Conservation (phyloP, 2,113 vertebrate species). For the Cebus imitator region DNA sequence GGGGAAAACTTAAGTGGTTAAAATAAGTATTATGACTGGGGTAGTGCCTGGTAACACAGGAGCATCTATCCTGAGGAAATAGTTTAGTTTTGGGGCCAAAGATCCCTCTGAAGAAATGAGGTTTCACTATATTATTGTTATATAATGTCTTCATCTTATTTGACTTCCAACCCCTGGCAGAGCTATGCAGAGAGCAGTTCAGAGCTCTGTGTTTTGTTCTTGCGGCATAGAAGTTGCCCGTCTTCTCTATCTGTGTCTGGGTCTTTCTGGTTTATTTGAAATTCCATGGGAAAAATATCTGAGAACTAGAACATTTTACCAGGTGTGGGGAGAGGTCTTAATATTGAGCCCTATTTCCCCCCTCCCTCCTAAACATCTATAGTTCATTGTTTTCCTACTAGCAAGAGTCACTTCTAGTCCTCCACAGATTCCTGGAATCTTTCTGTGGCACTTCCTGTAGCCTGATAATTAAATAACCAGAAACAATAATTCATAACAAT, state of each 20-base stretch:
- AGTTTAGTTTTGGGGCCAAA: neutral
- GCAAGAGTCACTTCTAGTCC: neutral
- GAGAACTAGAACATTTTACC: neutral
- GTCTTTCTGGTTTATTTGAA: neutral
- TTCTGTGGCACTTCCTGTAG: neutral
- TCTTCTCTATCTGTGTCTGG: neutral
- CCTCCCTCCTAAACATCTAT: neutral
- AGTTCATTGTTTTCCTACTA: neutral
- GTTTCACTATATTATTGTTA: neutral
- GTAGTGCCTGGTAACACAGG: too few species aligned
- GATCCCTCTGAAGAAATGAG: neutral
- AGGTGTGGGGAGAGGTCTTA: neutral
- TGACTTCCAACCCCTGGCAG: neutral
- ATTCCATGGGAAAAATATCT: neutral
- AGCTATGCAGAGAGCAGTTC: fast-evolving
- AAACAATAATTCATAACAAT: neutral
- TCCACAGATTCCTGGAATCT: neutral
- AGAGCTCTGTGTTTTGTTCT: neutral
- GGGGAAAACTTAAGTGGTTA: neutral
- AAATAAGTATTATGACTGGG: neutral
- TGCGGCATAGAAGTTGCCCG: neutral
- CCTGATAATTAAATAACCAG: neutral
- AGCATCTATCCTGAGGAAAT: neutral
- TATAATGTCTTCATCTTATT: neutral
- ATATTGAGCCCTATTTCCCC: neutral